Evolutionary conservation across 2,888 invertebrate genomes (phyloP).

Genomic region (Drosophila paucipuncta): DNA sequence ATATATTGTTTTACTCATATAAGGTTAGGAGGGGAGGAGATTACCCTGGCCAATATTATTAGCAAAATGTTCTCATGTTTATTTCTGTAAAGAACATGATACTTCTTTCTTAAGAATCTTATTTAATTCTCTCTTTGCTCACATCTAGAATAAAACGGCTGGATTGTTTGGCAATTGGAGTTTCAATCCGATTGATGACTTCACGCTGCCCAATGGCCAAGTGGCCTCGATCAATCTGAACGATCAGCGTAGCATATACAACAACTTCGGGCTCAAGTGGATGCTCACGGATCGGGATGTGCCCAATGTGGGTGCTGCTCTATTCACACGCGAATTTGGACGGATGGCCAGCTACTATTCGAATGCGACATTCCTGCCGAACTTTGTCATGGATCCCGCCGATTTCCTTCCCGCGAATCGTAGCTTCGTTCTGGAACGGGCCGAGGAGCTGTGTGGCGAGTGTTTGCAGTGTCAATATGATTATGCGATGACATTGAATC

Average conservation of each 20-base stretch:
- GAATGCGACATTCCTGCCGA: conserved; percentile 91
- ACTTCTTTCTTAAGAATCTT: background rate
- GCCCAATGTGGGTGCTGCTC: conserved; percentile 89
- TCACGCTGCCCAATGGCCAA: conserved; percentile 90
- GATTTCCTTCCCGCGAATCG: conserved; percentile 91
- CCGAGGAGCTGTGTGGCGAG: conserved; percentile 91
- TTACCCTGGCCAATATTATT: background rate
- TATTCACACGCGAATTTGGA: conserved; percentile 93
- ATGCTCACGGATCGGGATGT: conserved; percentile 92
- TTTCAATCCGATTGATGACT: conserved; percentile 92
- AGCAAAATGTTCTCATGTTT: background rate
- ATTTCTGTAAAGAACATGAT: background rate
- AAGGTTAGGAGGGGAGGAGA: no score
- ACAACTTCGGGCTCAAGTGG: conserved; percentile 93
- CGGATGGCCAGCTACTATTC: conserved; percentile 93
- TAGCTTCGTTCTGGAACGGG: conserved; percentile 88
- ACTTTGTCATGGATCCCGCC: conserved; percentile 89
- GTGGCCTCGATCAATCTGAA: conserved; percentile 86
- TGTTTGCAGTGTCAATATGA: conserved; percentile 95
- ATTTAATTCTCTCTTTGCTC: background rate
- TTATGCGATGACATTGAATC: conserved; percentile 93
- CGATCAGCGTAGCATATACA: conserved; percentile 91
- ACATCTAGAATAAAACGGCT: conserved; percentile 92
- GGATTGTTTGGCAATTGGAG: conserved; percentile 97
- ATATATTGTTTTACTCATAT: background rate